Evolutionary conservation across 2,113 vertebrate species (phyloP), one percentile per base, ranked within the genome.

Genomic region (Stictonetta naevosa): DNA sequence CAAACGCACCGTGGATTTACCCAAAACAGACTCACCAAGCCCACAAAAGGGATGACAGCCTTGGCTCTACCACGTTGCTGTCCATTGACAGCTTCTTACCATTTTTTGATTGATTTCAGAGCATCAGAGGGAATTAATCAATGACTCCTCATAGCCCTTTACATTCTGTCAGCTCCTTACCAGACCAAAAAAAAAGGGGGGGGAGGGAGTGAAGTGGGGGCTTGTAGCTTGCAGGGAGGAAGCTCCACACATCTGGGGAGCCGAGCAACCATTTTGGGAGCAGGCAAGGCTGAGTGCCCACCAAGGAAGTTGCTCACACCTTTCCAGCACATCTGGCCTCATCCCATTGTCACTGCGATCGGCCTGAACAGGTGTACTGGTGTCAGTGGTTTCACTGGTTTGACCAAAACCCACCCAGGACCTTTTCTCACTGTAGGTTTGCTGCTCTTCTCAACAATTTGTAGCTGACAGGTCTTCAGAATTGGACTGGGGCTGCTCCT

Each of bases 211-310:
- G 16, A 44, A 7, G 6, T 17, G 46, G 20, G 46, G 3, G 17
- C 19, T 44, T 50, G 33, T n/a, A 60, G 53, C 1, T 0, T 25
- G 25, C 0, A 0, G 7, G 12, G 23, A 2, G 1, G 34, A 56
- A 77, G 38, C 22, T n/a, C 6, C 17, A 23, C 6, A 33, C 2
- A 21, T n/a, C 13, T 77, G 56, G 52, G 22, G 28, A 82, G 22
- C 6, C 58, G 56, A 82, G 40, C 31, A 74, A 6, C 16, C 62
- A 46, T 72, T 7, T 56, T 2, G 83, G 58, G 59, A 67, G 50
- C 19, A 73, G 53, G 60, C 10, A 7, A 63, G 60, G 44, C 8
- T 69, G 66, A 33, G 44, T 18, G 11, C 26, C 17, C 40, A 28
- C 0, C 0, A 0, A 0, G 67, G 72, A 77, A 56, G 6, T 36